phyloP scores from a whole-genome alignment of 2,797 vertebrate species.

The Onychomys torridus region DNA sequence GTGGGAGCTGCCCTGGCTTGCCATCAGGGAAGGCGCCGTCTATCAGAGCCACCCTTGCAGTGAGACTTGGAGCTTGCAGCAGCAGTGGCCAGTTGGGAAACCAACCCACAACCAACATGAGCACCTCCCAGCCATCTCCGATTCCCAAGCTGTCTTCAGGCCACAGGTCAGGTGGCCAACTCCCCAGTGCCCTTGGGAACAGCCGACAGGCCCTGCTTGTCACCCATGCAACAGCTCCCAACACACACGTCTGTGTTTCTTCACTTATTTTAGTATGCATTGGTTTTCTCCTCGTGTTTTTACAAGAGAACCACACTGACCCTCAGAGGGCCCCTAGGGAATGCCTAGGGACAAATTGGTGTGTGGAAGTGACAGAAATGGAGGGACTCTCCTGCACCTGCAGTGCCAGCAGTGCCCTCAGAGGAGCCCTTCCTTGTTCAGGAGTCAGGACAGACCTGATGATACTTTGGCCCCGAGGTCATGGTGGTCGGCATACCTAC shows the following conservation, averaged over 20 bases:
- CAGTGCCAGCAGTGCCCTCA: background rate
- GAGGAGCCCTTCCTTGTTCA: constrained; percentile 46
- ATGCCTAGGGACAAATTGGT: background rate
- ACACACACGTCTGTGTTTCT: background rate
- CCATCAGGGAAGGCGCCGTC: background rate
- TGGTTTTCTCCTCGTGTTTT: constrained; percentile 29
- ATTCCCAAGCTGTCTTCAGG: background rate
- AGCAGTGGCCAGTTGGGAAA: background rate
- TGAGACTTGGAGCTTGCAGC: background rate
- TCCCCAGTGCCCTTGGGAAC: constrained; percentile 26
- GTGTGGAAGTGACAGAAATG: background rate
- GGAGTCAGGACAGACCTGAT: background rate
- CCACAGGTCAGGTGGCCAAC: background rate
- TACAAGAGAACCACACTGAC: background rate
- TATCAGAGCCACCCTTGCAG: background rate
- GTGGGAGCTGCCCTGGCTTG: background rate
- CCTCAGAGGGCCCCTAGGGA: background rate
- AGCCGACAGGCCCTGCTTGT: background rate
- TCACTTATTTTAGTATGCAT: constrained; percentile 41
- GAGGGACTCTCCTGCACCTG: background rate
- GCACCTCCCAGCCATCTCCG: background rate
- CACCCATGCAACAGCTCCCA: background rate
- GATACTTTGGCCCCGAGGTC: constrained; percentile 30
- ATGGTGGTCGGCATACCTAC: background rate
- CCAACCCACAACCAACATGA: background rate